Conservation (phyloP, 2,888 invertebrate genomes). For the Metellina segmentata region DNA sequence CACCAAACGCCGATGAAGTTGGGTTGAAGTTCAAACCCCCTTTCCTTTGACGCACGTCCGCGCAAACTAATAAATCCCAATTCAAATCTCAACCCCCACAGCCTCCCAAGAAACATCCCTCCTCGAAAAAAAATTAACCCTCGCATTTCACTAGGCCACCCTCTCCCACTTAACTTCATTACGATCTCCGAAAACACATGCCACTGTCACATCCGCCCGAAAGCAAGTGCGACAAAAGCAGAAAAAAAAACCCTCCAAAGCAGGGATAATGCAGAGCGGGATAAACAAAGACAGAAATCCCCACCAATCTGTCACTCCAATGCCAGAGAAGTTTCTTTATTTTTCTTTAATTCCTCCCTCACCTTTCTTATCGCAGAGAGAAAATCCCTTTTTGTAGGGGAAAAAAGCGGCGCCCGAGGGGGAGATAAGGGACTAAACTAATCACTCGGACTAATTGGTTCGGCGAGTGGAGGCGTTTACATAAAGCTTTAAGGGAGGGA, state of each 20-base stretch:
- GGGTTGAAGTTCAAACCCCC: not conserved
- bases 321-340: not conserved
- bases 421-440: constrained; percentile 62
- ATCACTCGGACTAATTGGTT: constrained; percentile 73
- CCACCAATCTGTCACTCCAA: constrained; percentile 17
- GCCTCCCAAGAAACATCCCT: not conserved
- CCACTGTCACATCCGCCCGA: not conserved
- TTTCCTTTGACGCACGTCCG: not conserved
- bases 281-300: not conserved
- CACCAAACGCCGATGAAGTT: no score
- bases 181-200: not conserved
- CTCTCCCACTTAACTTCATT: not conserved
- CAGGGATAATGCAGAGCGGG: not conserved
- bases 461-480: constrained; percentile 60
- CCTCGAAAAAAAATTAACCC: not conserved
- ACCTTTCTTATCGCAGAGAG: constrained; percentile 50
- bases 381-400: constrained; percentile 22
- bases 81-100: no score
- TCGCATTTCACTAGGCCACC: not conserved
- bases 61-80: not conserved
- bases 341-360: constrained; percentile 29
- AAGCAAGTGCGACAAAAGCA: not conserved
- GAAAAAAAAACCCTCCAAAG: not conserved
- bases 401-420: constrained; percentile 42
- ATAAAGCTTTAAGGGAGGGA: constrained; percentile 44